Percentiles rank a stretch among this genome's conserved stretches.
phyloP scores from a whole-genome alignment of 2,888 invertebrate species.

The Phalangium opilio region DNA sequence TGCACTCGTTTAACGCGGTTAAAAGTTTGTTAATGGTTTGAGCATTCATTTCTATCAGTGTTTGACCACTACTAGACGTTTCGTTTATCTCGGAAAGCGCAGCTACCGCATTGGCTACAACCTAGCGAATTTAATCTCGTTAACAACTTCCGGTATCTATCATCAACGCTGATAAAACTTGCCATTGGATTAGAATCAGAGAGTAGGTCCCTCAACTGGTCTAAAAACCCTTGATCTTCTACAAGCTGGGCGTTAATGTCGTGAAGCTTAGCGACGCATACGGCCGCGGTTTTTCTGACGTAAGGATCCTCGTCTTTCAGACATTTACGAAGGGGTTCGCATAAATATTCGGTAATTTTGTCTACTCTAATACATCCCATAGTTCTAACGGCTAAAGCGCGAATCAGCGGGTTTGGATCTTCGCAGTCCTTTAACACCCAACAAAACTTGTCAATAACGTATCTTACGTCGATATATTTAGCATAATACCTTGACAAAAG shows the following conservation, averaged over 20 bases:
- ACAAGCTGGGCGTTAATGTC: constrained; percentile 68
- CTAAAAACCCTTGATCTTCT: constrained; percentile 85
- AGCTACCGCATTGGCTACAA: constrained; percentile 97
- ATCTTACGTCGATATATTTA: too few relatives aligned
- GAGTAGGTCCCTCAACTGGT: constrained; percentile 86
- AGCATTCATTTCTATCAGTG: constrained; percentile 89
- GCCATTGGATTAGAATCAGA: constrained; percentile 99
- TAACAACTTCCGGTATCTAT: too few relatives aligned
- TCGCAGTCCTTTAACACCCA: constrained; percentile 88
- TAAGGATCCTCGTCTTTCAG: constrained; percentile 83
- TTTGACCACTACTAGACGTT: constrained; percentile 84
- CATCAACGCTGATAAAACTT: constrained; percentile 15
- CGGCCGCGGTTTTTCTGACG: constrained; percentile 96
- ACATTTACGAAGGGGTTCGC: constrained; percentile 80
- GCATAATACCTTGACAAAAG: constrained; percentile 99
- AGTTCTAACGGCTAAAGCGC: constrained; percentile 93
- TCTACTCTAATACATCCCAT: constrained; percentile 99
- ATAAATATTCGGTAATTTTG: constrained; percentile 98
- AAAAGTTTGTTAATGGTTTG: constrained; percentile 94
- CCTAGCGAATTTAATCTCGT: constrained; percentile 30
- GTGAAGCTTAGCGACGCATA: constrained; percentile 96
- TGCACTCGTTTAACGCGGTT: constrained; percentile 97
- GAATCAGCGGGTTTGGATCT: constrained; percentile 95
- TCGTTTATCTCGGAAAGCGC: constrained; percentile 97
- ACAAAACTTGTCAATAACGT: too few relatives aligned